These are phyloP conservation scores for Lordiphosa fenestrarum DNA, from an alignment of 2,888 invertebrate genomes.

Conservation along the genomic window DNA sequence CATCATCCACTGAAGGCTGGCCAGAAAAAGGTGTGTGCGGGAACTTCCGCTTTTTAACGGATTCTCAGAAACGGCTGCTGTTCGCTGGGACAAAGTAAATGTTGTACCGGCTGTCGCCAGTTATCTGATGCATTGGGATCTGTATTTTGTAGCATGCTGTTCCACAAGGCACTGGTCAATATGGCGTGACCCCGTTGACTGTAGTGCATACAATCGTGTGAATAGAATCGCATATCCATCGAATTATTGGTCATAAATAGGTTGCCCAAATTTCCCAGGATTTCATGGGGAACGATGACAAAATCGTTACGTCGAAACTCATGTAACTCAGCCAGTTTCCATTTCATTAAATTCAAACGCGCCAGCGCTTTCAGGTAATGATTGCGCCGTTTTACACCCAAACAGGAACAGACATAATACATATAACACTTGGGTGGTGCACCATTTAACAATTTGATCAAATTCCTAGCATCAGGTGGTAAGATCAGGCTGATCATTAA, in stretches of 20 bases:
- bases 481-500: conserved; percentile 51
- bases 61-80: conserved; percentile 51
- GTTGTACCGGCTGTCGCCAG: conserved; percentile 21
- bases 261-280: conserved; percentile 60
- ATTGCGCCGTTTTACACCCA: conserved; percentile 42
- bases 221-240: conserved; percentile 81
- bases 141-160: conserved; percentile 81
- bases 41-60: conserved; percentile 25
- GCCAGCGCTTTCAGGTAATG: conserved; percentile 17
- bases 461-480: conserved; percentile 41
- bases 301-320: conserved; percentile 80
- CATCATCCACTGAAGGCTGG: conserved; percentile 29
- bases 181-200: conserved; percentile 82
- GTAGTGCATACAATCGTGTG: conserved; percentile 84
- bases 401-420: conserved; percentile 43
- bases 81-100: conserved; percentile 71
- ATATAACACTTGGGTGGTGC: conserved; percentile 27
- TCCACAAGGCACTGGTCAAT: conserved; percentile 82
- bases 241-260: conserved; percentile 77
- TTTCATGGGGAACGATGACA: conserved; percentile 81
- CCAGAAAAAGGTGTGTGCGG: conserved; percentile 2
- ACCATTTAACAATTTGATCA: conserved; percentile 32
- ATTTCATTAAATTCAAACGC: conserved; percentile 81
- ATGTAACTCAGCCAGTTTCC: conserved; percentile 78
- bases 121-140: conserved; percentile 70